Evolutionary conservation across 2,797 vertebrate species (phyloP).

Genomic region (Kryptopterus vitreolus): DNA sequence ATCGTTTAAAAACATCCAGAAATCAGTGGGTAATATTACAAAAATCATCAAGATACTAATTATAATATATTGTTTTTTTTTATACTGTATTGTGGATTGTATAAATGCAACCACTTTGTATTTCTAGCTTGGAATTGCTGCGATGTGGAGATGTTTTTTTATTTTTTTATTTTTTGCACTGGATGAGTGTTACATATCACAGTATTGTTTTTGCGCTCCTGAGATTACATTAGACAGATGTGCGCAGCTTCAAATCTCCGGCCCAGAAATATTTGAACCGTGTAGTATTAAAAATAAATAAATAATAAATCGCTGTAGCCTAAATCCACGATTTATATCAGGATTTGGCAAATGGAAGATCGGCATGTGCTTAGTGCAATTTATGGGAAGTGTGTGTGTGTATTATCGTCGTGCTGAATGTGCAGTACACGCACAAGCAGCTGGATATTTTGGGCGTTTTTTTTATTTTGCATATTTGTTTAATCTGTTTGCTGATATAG

Average conservation of each 20-base stretch:
- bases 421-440: background rate
- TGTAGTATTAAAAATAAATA: background rate
- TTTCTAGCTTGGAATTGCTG: background rate
- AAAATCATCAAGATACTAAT: background rate
- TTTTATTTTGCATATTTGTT: background rate
- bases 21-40: background rate
- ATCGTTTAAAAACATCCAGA: no score
- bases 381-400: slow-evolving; percentile 10
- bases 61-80: background rate
- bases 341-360: background rate
- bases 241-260: background rate
- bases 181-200: background rate
- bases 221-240: background rate
- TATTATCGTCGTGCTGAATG: background rate
- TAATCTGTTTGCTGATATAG: background rate
- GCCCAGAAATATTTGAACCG: background rate
- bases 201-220: background rate
- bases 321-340: background rate
- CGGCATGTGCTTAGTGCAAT: background rate
- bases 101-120: background rate
- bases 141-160: no score
- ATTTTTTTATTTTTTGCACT: no score
- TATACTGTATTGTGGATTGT: no score
- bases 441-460: background rate
- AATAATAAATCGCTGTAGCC: background rate